Evolutionary conservation across 2,888 invertebrate genomes (phyloP).

Genomic region (Sturmia bella): DNA sequence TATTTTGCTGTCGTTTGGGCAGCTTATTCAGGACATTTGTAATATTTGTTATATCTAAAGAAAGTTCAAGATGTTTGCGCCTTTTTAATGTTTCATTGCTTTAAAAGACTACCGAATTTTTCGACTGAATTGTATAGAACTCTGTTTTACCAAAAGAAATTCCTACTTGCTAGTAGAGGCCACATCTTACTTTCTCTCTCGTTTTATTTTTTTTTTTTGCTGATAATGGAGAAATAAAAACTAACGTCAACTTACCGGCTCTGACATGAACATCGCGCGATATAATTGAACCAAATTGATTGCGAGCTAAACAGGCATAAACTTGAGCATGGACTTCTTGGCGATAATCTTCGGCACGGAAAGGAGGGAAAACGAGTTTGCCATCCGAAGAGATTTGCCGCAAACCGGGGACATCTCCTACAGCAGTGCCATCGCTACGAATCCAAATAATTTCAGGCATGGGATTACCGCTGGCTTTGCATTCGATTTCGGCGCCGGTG

Average conservation of each 20-base stretch:
- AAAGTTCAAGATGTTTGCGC: no score
- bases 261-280: conserved; percentile 96
- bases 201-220: conserved; percentile 40
- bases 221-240: conserved; percentile 29
- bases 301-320: conserved; percentile 95
- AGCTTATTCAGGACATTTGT: no score
- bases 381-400: conserved; percentile 94
- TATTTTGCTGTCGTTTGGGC: no score
- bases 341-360: conserved; percentile 95
- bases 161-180: no score
- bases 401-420: conserved; percentile 94
- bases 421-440: conserved; percentile 93
- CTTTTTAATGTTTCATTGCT: no score
- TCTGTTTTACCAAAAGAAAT: no score
- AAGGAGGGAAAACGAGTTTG: conserved; percentile 95
- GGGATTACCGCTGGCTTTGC: conserved; percentile 94
- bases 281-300: conserved; percentile 93
- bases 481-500: conserved; percentile 95
- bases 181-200: conserved; percentile 54
- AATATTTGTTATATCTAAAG: no score
- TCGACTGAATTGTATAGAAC: no score
- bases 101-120: no score
- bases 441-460: conserved; percentile 97
- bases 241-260: conserved; percentile 87
- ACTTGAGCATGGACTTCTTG: conserved; percentile 97